These are phyloP conservation scores for Anoplopoma fimbria DNA, from an alignment of 2,113 vertebrate genomes.

Conservation along the genomic window DNA sequence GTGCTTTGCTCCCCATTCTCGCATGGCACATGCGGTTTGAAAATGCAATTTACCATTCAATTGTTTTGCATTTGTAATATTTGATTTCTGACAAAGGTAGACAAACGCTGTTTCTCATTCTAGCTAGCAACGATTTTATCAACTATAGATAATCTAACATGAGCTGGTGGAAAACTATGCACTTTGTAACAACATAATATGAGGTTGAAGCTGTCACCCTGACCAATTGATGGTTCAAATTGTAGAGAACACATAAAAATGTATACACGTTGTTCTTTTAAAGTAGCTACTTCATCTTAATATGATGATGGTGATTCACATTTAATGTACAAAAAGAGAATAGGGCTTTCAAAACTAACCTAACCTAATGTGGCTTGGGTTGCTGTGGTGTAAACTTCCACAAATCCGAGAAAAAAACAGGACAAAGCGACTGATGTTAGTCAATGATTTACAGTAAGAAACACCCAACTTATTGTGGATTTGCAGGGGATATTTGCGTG, in stretches of 20 bases:
- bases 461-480: not conserved
- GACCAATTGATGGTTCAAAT: not conserved
- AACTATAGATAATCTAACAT: not conserved
- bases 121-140: not conserved
- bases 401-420: not conserved
- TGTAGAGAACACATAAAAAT: too few relatives aligned
- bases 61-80: not conserved
- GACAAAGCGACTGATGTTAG: not conserved
- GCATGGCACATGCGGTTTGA: not conserved
- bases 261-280: too few relatives aligned
- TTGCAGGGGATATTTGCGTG: not conserved
- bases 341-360: not conserved
- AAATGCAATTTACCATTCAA: not conserved
- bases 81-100: not conserved
- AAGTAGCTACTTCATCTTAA: not conserved
- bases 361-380: not conserved
- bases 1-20: not conserved
- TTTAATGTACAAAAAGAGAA: not conserved
- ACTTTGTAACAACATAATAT: not conserved
- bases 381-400: not conserved
- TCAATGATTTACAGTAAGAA: not conserved
- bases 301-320: not conserved
- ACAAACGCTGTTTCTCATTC: not conserved
- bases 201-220: not conserved
- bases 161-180: not conserved